Evolutionary conservation across 2,113 vertebrate species (phyloP), one percentile per base, ranked within the genome.

Genomic region (Mugil cephalus): DNA sequence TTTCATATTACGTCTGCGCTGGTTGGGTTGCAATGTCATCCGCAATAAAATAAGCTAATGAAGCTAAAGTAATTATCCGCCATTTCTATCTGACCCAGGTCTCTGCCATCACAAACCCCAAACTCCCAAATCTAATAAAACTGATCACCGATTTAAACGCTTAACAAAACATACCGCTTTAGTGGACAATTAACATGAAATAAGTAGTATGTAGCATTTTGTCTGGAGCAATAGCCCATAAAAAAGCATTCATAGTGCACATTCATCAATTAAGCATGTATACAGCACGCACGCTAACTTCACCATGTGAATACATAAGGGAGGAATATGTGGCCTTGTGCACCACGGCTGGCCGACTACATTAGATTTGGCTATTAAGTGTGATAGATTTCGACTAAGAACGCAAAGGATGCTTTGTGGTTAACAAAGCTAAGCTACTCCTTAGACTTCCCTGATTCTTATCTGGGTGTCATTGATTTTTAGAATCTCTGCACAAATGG

Each of bases 211-310:
- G 45, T 63, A 59, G 10, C 52, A 17, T 42, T 48, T 11, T 39
- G 36, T 76, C 69, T 74, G 35, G 53, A 63, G 77, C 69, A 80
- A 73, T 67, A 79, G 68, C 24, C 50, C 55, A 69, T 80, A 69
- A 79, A 79, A 54, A 86, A 77, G 30, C 39, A 56, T 80, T 72
- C 73, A 79, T 53, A 39, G 75, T 64, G 70, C 82, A 74, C 79
- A 89, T 91, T 91, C 85, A 91, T 89, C 85, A 92, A 83, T 90
- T 82, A 86, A 83, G 65, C 66, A 84, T 54, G 61, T 81, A 80
- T 64, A 60, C 40, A 72, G 64, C 83, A 74, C 36, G 71, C 55
- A 64, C 77, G 80, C 74, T 76, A 77, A 68, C 18, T 56, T 74
- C 75, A 60, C 53, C 64, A 72, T 84, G 61, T 84, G 67, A 85